These are phyloP conservation scores for Clinocottus analis DNA, from an alignment of 2,113 vertebrate species.

Conservation along the genomic window DNA sequence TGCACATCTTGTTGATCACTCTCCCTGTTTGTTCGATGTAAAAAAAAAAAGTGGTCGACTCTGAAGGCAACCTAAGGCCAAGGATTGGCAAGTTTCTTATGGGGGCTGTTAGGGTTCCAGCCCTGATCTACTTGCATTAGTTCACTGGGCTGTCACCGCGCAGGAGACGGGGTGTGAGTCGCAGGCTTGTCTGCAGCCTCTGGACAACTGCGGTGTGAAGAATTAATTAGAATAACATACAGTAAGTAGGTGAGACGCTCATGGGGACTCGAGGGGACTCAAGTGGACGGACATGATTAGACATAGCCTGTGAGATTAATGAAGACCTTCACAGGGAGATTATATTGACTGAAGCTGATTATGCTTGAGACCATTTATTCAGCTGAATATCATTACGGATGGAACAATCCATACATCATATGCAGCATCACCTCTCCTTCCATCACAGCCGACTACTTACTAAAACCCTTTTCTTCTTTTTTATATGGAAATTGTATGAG, in stretches of 20 bases:
- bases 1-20: no score
- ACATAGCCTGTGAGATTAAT: conserved; percentile 90
- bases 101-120: neutral
- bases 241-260: conserved; percentile 85
- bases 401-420: conserved; percentile 86
- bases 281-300: conserved; percentile 90
- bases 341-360: conserved; percentile 89
- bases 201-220: conserved; percentile 84
- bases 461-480: conserved; percentile 65
- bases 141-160: conserved; percentile 29
- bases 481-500: conserved; percentile 43
- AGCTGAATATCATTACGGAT: conserved; percentile 82
- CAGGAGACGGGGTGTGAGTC: conserved; percentile 12
- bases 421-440: conserved; percentile 71
- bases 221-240: conserved; percentile 92
- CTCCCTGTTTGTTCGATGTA: no score
- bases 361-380: conserved; percentile 87
- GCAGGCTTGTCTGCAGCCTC: conserved; percentile 60
- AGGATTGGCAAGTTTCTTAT: neutral
- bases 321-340: conserved; percentile 88
- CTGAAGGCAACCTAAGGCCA: neutral
- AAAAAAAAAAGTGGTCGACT: no score
- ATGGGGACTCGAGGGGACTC: conserved; percentile 81
- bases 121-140: conserved; percentile 1
- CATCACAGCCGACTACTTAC: conserved; percentile 76